Evolutionary conservation across 2,113 vertebrate species (phyloP).

Genomic region (Barnardius zonarius): DNA sequence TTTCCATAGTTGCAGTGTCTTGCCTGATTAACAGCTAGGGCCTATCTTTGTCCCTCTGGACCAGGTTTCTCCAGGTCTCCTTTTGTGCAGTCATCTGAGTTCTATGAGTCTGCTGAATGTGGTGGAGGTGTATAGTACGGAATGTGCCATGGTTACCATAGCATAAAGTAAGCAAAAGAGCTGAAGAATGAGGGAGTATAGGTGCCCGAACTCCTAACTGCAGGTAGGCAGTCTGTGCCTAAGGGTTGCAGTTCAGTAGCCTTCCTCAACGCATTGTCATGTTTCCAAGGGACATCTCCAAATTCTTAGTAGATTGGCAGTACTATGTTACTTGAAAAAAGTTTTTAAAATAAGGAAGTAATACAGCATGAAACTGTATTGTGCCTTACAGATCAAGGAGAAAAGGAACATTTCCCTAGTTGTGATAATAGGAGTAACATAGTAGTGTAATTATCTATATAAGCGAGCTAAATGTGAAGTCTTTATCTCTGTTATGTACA

Average conservation of each 20-base stretch:
- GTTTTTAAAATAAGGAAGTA: background rate
- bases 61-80: background rate
- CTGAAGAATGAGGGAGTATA: background rate
- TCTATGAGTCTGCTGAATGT: background rate
- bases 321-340: background rate
- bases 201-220: background rate
- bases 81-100: background rate
- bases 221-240: background rate
- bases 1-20: background rate
- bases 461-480: background rate
- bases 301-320: background rate
- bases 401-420: background rate
- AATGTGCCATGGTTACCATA: accelerated
- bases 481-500: background rate
- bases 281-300: background rate
- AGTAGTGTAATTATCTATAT: background rate
- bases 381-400: background rate
- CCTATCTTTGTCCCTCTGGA: background rate
- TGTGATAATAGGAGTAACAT: background rate
- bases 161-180: background rate
- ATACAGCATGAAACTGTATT: background rate
- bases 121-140: background rate
- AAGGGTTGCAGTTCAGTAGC: background rate
- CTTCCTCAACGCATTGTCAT: background rate
- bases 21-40: background rate